phyloP scores from a whole-genome alignment of 1,140 invertebrate genomes.

The Pseudomyrmex gracilis region DNA sequence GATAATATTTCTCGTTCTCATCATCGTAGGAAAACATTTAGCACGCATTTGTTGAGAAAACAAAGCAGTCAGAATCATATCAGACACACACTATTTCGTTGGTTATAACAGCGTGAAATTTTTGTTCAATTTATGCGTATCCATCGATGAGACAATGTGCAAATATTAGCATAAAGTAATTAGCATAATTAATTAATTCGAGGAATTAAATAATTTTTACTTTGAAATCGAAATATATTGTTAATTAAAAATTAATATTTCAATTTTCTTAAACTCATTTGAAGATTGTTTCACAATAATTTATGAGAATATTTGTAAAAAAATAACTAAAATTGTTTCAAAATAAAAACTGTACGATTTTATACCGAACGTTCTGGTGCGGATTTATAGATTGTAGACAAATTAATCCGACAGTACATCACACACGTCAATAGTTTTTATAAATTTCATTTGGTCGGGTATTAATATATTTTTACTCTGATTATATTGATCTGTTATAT shows the following conservation, averaged over 20 bases:
- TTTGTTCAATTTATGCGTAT: neutral
- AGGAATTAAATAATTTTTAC: too few species aligned
- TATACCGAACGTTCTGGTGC: neutral
- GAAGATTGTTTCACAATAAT: too few species aligned
- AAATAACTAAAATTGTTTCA: neutral
- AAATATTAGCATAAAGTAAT: neutral
- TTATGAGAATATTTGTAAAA: too few species aligned
- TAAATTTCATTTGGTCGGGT: slow-evolving; percentile 42
- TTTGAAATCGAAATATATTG: neutral
- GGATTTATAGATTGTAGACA: neutral
- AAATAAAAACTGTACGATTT: slow-evolving; percentile 7
- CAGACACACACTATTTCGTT: neutral
- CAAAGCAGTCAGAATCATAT: slow-evolving; percentile 33
- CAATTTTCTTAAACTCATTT: too few species aligned
- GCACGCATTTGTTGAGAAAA: slow-evolving; percentile 56
- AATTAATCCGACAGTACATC: slow-evolving; percentile 28
- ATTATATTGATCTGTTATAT: slow-evolving; percentile 44
- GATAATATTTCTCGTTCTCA: slow-evolving; percentile 48
- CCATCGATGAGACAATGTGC: neutral
- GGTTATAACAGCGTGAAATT: neutral
- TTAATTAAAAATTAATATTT: neutral
- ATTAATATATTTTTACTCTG: slow-evolving; percentile 25
- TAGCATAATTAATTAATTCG: neutral
- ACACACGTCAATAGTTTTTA: slow-evolving; percentile 33
- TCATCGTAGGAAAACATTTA: slow-evolving; percentile 31